Conservation (phyloP, 2,888 invertebrate genomes). For the Scaptodrosophila latifasciaeformis region DNA sequence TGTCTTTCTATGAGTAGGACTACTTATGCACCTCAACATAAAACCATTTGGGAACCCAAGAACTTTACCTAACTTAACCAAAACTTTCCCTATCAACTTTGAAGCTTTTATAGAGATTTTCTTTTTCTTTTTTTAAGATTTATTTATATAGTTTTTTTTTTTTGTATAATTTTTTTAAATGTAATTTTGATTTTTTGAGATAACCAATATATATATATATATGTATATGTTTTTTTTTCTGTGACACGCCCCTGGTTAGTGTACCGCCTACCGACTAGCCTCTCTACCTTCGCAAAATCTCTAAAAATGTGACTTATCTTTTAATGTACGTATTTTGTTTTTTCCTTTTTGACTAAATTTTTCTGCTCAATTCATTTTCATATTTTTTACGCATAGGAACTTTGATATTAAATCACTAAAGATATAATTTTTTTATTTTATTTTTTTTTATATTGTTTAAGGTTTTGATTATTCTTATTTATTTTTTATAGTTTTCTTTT, state of each 20-base stretch:
- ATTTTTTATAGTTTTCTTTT: slow-evolving; percentile 42
- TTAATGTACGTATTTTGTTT: slow-evolving; percentile 67
- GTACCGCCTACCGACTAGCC: not conserved
- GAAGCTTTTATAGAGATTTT: too few species aligned
- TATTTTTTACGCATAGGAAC: slow-evolving; percentile 68
- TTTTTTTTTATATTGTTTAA: slow-evolving; percentile 41
- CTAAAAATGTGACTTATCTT: slow-evolving; percentile 45
- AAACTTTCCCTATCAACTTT: too few species aligned
- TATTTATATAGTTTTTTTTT: too few species aligned
- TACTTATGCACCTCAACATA: too few species aligned
- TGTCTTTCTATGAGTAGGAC: too few species aligned
- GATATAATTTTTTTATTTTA: slow-evolving; percentile 44
- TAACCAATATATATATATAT: not conserved
- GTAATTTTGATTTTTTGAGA: not conserved
- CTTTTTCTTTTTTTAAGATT: too few species aligned
- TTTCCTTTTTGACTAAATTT: slow-evolving; percentile 41
- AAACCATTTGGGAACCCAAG: too few species aligned
- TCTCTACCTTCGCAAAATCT: not conserved
- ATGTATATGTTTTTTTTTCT: too few species aligned
- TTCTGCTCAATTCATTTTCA: slow-evolving; percentile 3
- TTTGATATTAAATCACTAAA: slow-evolving; percentile 73
- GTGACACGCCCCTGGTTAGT: not conserved
- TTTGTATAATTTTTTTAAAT: not conserved
- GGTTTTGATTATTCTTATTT: slow-evolving; percentile 28
- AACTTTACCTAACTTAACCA: too few species aligned